These are phyloP conservation scores for Myripristis jacobus DNA, from an alignment of 2,797 vertebrate genomes.

Conservation along the genomic window DNA sequence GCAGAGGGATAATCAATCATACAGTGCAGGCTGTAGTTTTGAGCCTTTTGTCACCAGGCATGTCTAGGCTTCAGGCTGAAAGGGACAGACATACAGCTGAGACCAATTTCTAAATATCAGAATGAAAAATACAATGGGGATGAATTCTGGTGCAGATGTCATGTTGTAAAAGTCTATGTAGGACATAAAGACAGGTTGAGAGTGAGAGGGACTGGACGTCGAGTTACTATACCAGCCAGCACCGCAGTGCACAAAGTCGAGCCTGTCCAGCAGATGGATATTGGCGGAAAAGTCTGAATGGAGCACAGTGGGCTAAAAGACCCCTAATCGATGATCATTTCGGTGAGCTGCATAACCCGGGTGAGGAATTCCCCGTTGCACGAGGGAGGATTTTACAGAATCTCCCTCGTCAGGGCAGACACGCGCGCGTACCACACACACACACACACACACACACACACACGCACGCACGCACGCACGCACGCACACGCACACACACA, in stretches of 20 bases:
- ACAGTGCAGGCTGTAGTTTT: conserved; percentile 41
- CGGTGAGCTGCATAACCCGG: background rate
- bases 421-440: background rate
- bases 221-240: conserved; percentile 32
- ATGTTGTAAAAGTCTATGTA: conserved; percentile 51
- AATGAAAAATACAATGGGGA: background rate
- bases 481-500: background rate
- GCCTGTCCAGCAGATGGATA: conserved; percentile 36
- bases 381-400: background rate
- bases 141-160: conserved; percentile 33
- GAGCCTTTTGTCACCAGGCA: conserved; percentile 50
- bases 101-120: conserved; percentile 16
- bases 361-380: conserved; percentile 48
- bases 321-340: conserved; percentile 29
- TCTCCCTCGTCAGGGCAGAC: background rate
- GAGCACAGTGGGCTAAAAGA: conserved; percentile 24
- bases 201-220: conserved; percentile 47
- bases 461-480: conserved; percentile 15
- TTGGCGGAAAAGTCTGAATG: conserved; percentile 70
- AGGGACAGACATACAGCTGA: conserved; percentile 24
- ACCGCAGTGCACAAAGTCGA: conserved; percentile 68
- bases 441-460: conserved; percentile 9
- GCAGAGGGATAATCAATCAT: conserved; percentile 65
- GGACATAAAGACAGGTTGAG: conserved; percentile 50
- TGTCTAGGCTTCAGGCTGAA: conserved; percentile 28